Percentiles rank a stretch among this genome's conserved stretches.
phyloP scores from a whole-genome alignment of 2,113 vertebrate species.

The Colius striatus region DNA sequence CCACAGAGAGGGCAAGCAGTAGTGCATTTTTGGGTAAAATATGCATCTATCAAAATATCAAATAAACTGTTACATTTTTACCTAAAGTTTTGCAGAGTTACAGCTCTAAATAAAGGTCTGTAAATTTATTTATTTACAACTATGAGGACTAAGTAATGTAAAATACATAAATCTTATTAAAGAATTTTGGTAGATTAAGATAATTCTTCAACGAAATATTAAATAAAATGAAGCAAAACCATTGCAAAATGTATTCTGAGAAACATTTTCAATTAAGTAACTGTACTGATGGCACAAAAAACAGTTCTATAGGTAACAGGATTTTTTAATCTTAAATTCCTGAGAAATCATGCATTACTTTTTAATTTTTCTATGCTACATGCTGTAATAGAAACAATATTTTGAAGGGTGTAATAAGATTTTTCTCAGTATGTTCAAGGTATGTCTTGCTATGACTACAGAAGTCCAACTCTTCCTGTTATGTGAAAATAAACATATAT shows the following conservation, averaged over 20 bases:
- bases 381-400: not conserved
- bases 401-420: not conserved
- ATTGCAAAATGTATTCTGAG: slow-evolving; percentile 53
- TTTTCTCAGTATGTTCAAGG: not conserved
- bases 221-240: slow-evolving; percentile 32
- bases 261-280: slow-evolving; percentile 59
- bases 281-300: slow-evolving; percentile 54
- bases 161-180: slow-evolving; percentile 5
- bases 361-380: slow-evolving; percentile 10
- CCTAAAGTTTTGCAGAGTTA: not conserved
- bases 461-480: not conserved
- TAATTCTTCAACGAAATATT: slow-evolving; percentile 48
- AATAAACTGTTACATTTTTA: not conserved
- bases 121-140: not conserved
- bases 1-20: not conserved
- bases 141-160: not conserved
- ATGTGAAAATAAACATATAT: not conserved
- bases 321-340: slow-evolving; percentile 11
- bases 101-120: not conserved
- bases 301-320: slow-evolving; percentile 24
- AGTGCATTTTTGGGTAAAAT: too few species aligned
- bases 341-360: not conserved
- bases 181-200: slow-evolving; percentile 3
- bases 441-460: not conserved
- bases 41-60: not conserved